Evolutionary conservation across 1,140 invertebrate genomes (phyloP).

Genomic region (Philotrypesis tridentata): DNA sequence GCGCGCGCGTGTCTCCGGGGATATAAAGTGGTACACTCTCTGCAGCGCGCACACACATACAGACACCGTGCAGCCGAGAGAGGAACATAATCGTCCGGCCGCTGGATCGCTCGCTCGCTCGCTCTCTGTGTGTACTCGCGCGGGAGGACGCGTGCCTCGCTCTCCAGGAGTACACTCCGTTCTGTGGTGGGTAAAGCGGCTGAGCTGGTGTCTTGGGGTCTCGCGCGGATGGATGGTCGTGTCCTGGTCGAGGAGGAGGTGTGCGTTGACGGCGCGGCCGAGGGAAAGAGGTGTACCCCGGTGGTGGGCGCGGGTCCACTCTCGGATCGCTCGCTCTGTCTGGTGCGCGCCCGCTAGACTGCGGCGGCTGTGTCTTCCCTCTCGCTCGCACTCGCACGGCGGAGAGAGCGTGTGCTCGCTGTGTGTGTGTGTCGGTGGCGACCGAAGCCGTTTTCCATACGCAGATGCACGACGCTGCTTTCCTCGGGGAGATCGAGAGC

Average conservation of each 20-base stretch:
- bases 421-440: neutral
- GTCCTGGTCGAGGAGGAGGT: no score
- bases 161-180: neutral
- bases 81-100: neutral
- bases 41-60: no score
- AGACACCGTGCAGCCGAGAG: neutral
- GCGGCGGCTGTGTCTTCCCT: constrained; percentile 22
- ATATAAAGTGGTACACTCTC: no score
- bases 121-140: neutral
- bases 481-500: neutral
- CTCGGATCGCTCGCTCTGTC: constrained; percentile 11
- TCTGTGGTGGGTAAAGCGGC: neutral
- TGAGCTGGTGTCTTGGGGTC: no score
- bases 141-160: neutral
- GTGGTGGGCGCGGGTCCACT: constrained; percentile 10
- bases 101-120: neutral
- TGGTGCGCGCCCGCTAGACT: neutral
- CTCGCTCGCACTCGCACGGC: constrained; percentile 1
- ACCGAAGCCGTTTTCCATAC: neutral
- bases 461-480: neutral
- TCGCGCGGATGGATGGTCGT: no score
- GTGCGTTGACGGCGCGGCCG: no score
- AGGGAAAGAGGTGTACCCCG: no score
- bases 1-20: no score
- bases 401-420: no score